Percentiles rank a stretch among this genome's conserved stretches.
phyloP scores from a whole-genome alignment of 2,797 vertebrate genomes.

The Argya squamiceps region DNA sequence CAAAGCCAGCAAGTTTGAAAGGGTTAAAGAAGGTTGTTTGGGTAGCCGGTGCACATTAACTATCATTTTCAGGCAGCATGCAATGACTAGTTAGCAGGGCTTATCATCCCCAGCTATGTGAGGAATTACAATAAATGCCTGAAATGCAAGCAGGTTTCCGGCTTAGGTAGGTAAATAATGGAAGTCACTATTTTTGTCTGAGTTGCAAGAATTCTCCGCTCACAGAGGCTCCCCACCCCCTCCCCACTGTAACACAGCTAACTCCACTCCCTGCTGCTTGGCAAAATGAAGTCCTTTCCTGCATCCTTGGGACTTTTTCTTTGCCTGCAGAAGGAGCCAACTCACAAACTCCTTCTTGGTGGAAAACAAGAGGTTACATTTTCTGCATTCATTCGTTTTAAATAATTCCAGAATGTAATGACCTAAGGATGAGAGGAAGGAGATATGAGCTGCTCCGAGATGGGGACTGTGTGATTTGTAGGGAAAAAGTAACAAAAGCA shows the following conservation, averaged over 20 bases:
- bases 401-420: not conserved
- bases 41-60: constrained; percentile 46
- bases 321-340: not conserved
- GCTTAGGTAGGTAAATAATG: constrained; percentile 60
- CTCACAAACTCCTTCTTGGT: not conserved
- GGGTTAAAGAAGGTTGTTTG: constrained; percentile 51
- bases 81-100: constrained; percentile 55
- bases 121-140: constrained; percentile 67
- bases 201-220: not conserved
- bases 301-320: constrained; percentile 1
- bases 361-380: not conserved
- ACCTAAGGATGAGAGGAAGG: not conserved
- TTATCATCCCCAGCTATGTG: constrained; percentile 63
- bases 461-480: not conserved
- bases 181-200: constrained; percentile 62
- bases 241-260: not conserved
- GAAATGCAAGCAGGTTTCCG: constrained; percentile 62
- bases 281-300: constrained; percentile 35
- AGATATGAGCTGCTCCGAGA: not conserved
- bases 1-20: not conserved
- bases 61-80: constrained; percentile 57
- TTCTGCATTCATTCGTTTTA: not conserved
- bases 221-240: not conserved
- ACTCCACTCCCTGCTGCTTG: not conserved
- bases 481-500: not conserved